Evolutionary conservation across 1,140 invertebrate genomes (phyloP), one percentile per base, ranked within the genome.

Genomic region (Aphis gossypii): DNA sequence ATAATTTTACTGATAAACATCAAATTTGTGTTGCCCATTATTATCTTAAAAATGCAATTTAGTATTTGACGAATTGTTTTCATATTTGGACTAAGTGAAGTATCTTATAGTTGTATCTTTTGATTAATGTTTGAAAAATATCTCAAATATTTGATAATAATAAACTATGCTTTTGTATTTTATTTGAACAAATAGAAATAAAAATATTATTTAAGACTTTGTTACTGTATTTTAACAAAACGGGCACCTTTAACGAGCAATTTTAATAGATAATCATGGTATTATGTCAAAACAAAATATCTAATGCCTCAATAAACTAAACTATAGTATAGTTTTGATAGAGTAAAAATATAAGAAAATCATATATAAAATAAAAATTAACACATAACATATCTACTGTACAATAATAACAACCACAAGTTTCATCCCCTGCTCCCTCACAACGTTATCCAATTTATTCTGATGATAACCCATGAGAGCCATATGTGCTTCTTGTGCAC

Each of bases 361-460:
- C 60, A 3, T 18, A n/a, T 1, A n/a, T 21, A 30, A 48, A 51
- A 88, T 48, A n/a, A 48, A 87, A 88, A 48, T 48, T 30, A 88
- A 88, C 30, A 48, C 46, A n/a, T 88, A 9, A n/a, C 84, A 7
- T 89, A 90, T 90, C 23, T n/a, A 25, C 4, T n/a, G 9, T 38
- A 90, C 88, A 41, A 68, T n/a, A 90, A 56, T 56, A 89, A 90
- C 68, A 90, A 56, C 51, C 54, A 48, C 23, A 25, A 44, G 38
- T 48, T n/a, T 41, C 25, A 25, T 14, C 1, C 60, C 30, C 14
- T 76, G 20, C 14, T 14, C 48, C 35, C 14, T 6, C 89, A 30
- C 41, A 46, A 68, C 89, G 14, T 68, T 90, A 44, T 90, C 89
- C 56, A 90, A 68, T 90, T 90, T 68, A 38, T 90, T 90, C 23